Percentiles rank a stretch among this genome's conserved stretches.
Conservation (phyloP, 2,113 vertebrate genomes). For the Cavia porcellus region DNA sequence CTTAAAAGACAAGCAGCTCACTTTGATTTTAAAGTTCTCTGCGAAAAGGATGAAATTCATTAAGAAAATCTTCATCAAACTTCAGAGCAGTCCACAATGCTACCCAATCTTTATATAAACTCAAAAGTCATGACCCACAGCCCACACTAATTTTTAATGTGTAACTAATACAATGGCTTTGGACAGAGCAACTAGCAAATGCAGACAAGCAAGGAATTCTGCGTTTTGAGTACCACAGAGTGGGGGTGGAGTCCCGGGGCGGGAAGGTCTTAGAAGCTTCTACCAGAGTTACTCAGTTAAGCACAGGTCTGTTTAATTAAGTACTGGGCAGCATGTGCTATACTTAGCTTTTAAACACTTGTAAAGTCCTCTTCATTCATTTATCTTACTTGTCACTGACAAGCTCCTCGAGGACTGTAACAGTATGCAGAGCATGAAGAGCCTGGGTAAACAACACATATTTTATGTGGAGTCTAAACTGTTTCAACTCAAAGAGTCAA, state of each 20-base stretch:
- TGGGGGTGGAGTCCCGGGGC: background rate
- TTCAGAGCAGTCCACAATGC: background rate
- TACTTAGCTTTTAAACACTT: constrained; percentile 79
- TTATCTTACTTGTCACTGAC: constrained; percentile 82
- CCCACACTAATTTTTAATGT: constrained; percentile 27
- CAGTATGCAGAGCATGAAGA: constrained; percentile 79
- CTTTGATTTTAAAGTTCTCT: constrained; percentile 55
- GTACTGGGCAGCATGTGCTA: constrained; percentile 73
- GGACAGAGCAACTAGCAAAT: background rate
- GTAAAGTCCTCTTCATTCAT: constrained; percentile 82
- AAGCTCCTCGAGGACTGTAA: constrained; percentile 76
- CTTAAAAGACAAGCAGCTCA: constrained; percentile 25
- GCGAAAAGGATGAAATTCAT: constrained; percentile 21
- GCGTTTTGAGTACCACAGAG: background rate
- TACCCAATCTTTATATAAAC: constrained; percentile 29
- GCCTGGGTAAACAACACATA: constrained; percentile 69
- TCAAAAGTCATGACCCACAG: background rate
- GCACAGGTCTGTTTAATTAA: constrained; percentile 77
- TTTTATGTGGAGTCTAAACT: constrained; percentile 78
- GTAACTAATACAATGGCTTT: constrained; percentile 18
- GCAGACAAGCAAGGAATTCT: constrained; percentile 67
- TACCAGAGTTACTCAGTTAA: constrained; percentile 66
- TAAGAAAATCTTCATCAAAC: background rate
- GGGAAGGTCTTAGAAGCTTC: constrained; percentile 59
- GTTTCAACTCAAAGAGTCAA: constrained; percentile 66